Evolutionary conservation across 2,888 invertebrate genomes (phyloP), one percentile per base, ranked within the genome.

Genomic region (Lasioglossum leucozonium): DNA sequence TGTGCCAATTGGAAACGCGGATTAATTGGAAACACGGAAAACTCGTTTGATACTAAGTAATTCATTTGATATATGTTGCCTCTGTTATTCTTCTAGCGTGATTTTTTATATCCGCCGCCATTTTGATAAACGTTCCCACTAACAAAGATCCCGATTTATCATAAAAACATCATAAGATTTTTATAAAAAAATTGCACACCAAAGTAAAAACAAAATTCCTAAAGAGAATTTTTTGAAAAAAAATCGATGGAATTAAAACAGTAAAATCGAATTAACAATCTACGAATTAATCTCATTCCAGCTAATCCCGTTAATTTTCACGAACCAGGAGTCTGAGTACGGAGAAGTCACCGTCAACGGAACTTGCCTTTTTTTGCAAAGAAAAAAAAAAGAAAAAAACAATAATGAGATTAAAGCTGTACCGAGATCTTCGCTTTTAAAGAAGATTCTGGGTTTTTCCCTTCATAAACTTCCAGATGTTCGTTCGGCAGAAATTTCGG

Each of bases 381-480:
- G 4, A 0, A 2, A n/a, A 18, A 30, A 22, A 1, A 16, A 0
- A 2, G n/a, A 18, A 30, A 22, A 71, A 69, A 26, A 62, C 16
- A 11, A 55, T 72, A 65, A 55, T 30, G 26, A 44, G 51, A 76
- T 73, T 80, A 77, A 47, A 18, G 77, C 69, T 26, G 47, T 51
- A 16, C 37, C 30, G 76, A 47, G 18, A 51, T 51, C 8, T 44
- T 55, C 47, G 72, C 5, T n/a, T 65, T 67, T 5, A 16, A 58
- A 71, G 30, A 51, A 80, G 47, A 65, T 84, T 22, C 72, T n/a
- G 77, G 86, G 37, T 10, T 65, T 86, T 55, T 72, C 86, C 76
- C 16, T 44, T 11, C 72, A 80, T 85, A 85, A 80, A 72, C 4
- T 8, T 1, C 77, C 85, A 73, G 81, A 71, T 78, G 72, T 69